Base-by-base conservation (phyloP, 1,140 invertebrate species). In the Leptoteleia sp. region DNA sequence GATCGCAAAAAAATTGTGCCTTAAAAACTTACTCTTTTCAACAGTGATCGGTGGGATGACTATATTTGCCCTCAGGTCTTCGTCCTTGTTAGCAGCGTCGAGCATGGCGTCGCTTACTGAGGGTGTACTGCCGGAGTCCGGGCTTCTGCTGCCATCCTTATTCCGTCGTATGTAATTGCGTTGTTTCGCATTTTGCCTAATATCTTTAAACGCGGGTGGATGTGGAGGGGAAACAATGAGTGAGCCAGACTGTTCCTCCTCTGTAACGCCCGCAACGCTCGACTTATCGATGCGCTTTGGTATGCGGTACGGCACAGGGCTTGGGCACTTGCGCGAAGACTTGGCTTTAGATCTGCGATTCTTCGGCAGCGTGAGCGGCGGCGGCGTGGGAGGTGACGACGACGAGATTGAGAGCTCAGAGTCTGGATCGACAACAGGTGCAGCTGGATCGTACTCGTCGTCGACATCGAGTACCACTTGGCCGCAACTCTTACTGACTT, bases 81-180 rank as follows among this genome's bases (percentile, higher is more conserved):
- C 88, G 45, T 90, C 88, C 71, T 89, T 89, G 75, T 83, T 87
- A 15, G 87, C 80, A 9, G 82, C 81, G 11, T 86, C 83, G 76
- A 50, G 52, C 38, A 38, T 84, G 80, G 29, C 47, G 78, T 48
- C 73, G 8, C 15, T 76, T 67, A 22, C 19, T 37, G 7, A 1
- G 11, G 27, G 4, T 2, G 15, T 16, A 16, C 22, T 22, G 29
- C 15, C 50, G 7, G 5, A 3, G 4, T 88, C 84, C 3, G 90
- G 92, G 84, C 92, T 93, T 27, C 80, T 75, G 68, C 84, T 87
- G 37, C 75, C 84, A n/a, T 92, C 90, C 80, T 91, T 91, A 81
- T 93, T 93, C 37, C 92, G 87, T 47, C 93, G 85, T 76, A 93
- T 90, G 86, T 93, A 94, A 85, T 92, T 92, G 67, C 92, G 88